Conservation (phyloP, 2,797 vertebrate species). For the Leucoraja ocellata region DNA sequence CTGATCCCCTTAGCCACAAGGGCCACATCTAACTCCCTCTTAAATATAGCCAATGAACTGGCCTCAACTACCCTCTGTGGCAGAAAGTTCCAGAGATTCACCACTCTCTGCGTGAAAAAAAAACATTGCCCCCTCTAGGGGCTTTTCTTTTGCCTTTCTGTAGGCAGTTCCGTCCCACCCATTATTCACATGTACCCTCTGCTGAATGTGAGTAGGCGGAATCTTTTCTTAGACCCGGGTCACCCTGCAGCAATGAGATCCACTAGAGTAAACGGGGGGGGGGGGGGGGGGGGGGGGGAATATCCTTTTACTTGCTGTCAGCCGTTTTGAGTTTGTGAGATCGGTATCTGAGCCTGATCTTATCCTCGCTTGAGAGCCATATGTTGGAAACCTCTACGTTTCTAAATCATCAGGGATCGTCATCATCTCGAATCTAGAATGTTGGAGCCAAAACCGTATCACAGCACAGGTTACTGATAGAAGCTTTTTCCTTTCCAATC, state of each 20-base stretch:
- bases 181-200: neutral
- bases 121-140: neutral
- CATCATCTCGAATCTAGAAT: neutral
- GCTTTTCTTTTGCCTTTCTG: neutral
- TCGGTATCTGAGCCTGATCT: neutral
- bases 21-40: no score
- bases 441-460: neutral
- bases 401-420: no score
- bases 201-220: neutral
- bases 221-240: neutral
- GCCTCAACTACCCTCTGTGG: no score
- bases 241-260: neutral
- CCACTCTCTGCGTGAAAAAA: no score
- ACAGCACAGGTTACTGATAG: neutral
- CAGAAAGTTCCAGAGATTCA: no score
- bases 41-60: no score
- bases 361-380: no score
- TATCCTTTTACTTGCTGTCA: neutral
- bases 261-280: neutral
- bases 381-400: neutral
- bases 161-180: neutral
- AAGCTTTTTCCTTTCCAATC: neutral
- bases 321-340: neutral
- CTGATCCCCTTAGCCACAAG: no score
- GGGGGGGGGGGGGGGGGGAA: neutral